Conservation (phyloP, 2,113 vertebrate species). For the Cnemophilus loriae region DNA sequence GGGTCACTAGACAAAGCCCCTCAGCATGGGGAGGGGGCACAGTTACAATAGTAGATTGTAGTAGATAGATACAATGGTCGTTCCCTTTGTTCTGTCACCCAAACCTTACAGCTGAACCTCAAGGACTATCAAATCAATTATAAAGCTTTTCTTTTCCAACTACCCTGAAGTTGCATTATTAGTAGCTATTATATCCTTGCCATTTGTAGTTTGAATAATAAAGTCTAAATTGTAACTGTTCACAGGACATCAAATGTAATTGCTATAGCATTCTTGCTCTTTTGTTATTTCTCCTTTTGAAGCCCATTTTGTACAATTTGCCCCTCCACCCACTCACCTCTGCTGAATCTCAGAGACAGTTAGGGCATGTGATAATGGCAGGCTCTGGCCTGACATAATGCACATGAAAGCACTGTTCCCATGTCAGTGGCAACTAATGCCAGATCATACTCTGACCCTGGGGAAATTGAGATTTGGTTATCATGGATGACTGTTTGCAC, state of each 20-base stretch:
- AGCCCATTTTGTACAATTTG: neutral
- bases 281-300: neutral
- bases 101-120: neutral
- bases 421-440: neutral
- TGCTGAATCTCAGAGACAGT: neutral
- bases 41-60: neutral
- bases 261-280: neutral
- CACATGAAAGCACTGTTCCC: neutral
- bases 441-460: neutral
- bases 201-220: neutral
- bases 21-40: neutral
- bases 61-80: neutral
- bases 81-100: neutral
- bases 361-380: neutral
- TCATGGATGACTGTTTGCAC: neutral
- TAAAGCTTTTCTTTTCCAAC: neutral
- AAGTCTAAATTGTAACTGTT: neutral
- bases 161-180: neutral
- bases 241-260: neutral
- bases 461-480: neutral
- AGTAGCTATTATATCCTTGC: neutral
- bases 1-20: neutral
- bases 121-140: neutral
- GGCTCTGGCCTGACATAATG: neutral
- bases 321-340: rapidly evolving